Conservation (phyloP, 1,140 invertebrate genomes). For the Triops longicaudatus region DNA sequence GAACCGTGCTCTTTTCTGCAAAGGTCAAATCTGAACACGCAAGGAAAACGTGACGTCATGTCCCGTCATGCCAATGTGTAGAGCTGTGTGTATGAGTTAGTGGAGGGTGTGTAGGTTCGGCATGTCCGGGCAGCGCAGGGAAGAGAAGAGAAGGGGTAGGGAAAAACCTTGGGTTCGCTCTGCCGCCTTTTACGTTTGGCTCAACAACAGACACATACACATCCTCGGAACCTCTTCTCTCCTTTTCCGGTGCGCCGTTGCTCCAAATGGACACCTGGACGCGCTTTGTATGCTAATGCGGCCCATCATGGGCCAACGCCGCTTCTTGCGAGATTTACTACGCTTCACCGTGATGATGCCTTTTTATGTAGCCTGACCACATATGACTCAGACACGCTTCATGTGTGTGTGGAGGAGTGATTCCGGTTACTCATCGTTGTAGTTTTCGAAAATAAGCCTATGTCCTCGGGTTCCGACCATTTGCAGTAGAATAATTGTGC, state of each 20-base stretch:
- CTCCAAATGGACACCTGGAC: slow-evolving; percentile 10
- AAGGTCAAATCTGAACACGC: not conserved
- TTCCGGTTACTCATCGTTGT: not conserved
- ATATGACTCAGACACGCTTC: not conserved
- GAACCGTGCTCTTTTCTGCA: not conserved
- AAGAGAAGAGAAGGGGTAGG: too few relatives aligned
- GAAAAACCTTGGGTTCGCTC: too few relatives aligned
- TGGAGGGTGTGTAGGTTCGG: slow-evolving; percentile 13
- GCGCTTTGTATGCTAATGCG: not conserved
- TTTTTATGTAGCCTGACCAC: not conserved
- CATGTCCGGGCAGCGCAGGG: not conserved
- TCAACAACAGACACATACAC: not conserved
- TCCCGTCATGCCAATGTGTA: not conserved
- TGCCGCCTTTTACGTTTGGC: too few relatives aligned
- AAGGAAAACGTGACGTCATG: slow-evolving; percentile 4
- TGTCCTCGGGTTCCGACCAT: too few relatives aligned
- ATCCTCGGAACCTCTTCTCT: not conserved
- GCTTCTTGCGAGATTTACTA: not conserved
- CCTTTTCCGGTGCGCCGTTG: not conserved
- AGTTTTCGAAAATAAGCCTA: too few relatives aligned
- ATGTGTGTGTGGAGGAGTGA: not conserved
- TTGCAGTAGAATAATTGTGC: too few relatives aligned
- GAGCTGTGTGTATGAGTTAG: not conserved
- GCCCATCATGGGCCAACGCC: not conserved
- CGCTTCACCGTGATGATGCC: not conserved